Conservation (phyloP, 2,888 invertebrate species). For the Nyleta sp. region DNA sequence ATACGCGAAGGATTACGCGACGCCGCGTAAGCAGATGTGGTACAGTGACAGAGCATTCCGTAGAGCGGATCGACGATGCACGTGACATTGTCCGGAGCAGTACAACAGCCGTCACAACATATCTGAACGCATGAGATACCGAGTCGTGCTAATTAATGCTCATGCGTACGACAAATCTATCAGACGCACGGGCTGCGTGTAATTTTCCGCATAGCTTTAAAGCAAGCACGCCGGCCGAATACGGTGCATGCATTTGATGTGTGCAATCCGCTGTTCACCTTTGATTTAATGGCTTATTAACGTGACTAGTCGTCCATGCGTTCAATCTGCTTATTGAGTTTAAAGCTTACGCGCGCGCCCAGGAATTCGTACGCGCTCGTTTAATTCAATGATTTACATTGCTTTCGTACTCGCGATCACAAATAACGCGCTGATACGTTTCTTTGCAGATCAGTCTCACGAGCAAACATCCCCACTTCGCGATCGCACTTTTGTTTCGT, state of each 20-base stretch:
- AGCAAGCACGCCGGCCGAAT: constrained; percentile 66
- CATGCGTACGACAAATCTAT: constrained; percentile 73
- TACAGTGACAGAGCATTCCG: constrained; percentile 50
- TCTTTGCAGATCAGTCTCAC: constrained; percentile 34
- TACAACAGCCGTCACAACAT: constrained; percentile 59
- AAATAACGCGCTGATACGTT: constrained; percentile 37
- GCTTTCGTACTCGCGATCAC: constrained; percentile 38
- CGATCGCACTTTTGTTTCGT: no score
- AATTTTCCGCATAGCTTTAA: constrained; percentile 70
- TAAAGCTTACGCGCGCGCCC: constrained; percentile 52
- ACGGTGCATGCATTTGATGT: constrained; percentile 74
- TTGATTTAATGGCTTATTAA: constrained; percentile 78
- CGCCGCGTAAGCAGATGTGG: constrained; percentile 48
- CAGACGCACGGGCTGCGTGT: constrained; percentile 69
- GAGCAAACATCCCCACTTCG: constrained; percentile 7
- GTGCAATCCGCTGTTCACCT: constrained; percentile 73
- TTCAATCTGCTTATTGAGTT: constrained; percentile 71
- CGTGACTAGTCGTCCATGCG: constrained; percentile 71
- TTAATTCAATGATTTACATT: constrained; percentile 59
- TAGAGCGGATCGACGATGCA: constrained; percentile 56
- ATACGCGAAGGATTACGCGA: constrained; percentile 38
- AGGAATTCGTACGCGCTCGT: constrained; percentile 52
- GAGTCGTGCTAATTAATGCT: constrained; percentile 69
- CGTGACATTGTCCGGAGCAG: constrained; percentile 66
- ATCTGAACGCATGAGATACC: constrained; percentile 68